Evolutionary conservation across 2,888 invertebrate genomes (phyloP).

Genomic region (Seira ritae): DNA sequence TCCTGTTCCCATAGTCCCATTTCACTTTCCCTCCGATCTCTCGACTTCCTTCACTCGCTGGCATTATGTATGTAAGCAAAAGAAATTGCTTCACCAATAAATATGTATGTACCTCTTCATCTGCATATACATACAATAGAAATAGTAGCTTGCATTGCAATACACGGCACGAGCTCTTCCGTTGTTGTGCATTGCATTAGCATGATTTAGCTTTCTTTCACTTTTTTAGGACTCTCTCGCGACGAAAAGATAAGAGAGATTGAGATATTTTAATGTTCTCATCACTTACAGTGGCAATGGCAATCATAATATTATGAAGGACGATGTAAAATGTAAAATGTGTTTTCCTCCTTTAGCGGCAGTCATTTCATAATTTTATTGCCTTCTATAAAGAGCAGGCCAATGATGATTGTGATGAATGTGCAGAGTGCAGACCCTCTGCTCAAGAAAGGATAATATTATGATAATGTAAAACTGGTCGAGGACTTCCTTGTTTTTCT

Average conservation of each 20-base stretch:
- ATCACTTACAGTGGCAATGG: background rate
- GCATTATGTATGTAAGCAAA: background rate
- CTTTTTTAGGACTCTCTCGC: background rate
- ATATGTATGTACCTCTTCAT: too few relatives aligned
- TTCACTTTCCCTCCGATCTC: too few relatives aligned
- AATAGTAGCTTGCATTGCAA: too few relatives aligned
- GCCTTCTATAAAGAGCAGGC: conserved; percentile 1
- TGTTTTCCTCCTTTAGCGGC: conserved; percentile 10
- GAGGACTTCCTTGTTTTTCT: too few relatives aligned
- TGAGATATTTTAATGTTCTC: background rate
- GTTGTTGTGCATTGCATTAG: conserved; percentile 43
- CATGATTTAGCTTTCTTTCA: conserved; percentile 40
- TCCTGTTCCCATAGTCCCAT: too few relatives aligned
- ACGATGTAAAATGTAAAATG: background rate
- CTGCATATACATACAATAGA: too few relatives aligned
- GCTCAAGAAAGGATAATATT: conserved; percentile 4
- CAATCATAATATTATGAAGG: too few relatives aligned
- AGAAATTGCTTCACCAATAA: too few relatives aligned
- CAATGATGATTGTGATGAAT: conserved; percentile 2
- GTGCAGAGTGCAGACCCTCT: too few relatives aligned
- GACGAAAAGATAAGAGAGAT: too few relatives aligned
- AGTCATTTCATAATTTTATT: conserved; percentile 15
- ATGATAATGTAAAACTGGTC: conserved; percentile 2
- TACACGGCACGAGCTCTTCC: background rate
- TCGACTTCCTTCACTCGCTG: too few relatives aligned